These are phyloP conservation scores for Aspidiotus rigidus DNA, from an alignment of 2,888 invertebrate species.

Conservation along the genomic window DNA sequence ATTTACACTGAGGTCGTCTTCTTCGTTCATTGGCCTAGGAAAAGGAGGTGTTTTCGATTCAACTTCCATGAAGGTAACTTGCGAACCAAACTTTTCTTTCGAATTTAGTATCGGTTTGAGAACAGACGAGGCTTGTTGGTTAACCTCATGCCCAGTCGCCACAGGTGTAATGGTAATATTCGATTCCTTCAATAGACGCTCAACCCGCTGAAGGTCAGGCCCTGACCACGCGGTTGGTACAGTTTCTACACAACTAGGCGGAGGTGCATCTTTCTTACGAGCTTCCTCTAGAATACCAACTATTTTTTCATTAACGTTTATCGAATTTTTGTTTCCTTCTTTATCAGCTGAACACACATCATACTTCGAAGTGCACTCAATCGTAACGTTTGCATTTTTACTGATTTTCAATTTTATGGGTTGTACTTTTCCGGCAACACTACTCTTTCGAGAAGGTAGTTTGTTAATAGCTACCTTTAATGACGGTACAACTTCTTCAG, in stretches of 20 bases:
- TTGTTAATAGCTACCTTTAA: not conserved
- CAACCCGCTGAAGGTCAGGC: conserved; percentile 30
- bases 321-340: not conserved
- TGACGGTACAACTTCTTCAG: not conserved
- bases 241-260: conserved; percentile 11
- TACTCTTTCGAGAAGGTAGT: not conserved
- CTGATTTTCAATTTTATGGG: conserved; percentile 20
- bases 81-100: conserved; percentile 5
- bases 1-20: not conserved
- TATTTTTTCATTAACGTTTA: not conserved
- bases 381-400: conserved; percentile 20
- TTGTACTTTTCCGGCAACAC: conserved; percentile 6
- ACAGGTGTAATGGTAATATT: conserved; percentile 36
- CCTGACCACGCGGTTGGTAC: conserved; percentile 18
- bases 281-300: conserved; percentile 3
- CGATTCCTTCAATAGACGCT: conserved; percentile 36
- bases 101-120: conserved; percentile 5
- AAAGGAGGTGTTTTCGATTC: not conserved
- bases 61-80: not conserved
- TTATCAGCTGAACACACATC: not conserved
- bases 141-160: not conserved
- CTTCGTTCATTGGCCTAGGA: not conserved
- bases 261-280: conserved; percentile 14
- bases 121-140: not conserved
- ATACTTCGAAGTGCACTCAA: conserved; percentile 9